Base-by-base conservation (phyloP, 2,113 vertebrate genomes). In the Anolis carolinensis region DNA sequence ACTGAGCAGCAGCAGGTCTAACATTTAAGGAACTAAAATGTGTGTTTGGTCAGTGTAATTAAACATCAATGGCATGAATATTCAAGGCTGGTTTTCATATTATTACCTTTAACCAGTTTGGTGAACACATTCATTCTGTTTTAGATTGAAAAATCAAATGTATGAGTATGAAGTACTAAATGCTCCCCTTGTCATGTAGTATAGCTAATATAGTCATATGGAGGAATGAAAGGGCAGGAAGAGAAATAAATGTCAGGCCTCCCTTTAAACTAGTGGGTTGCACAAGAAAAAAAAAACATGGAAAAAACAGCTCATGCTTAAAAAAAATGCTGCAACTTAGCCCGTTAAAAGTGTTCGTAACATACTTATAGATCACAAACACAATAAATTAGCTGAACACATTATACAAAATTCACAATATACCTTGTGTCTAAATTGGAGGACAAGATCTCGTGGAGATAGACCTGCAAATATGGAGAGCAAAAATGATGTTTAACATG, bases 391-490 rank as follows among this genome's bases (percentile, higher is more conserved):
- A 59, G n/a, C 36, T 62, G 1, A 83, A 44, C 63, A 71, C 6
- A 87, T 87, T 1, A 30, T 4, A 48, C 30, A 83, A n/a, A 1
- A 39, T 32, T 75, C 32, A 73, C 10, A 74, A 0, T 87, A 70
- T 96, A 99, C 99, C 98, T 99, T 99, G 95, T 99, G 98, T 95
- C 96, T 96, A 91, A 99, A 99, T 88, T 99, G 98, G 90, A 99
- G 97, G 89, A 99, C 98, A 88, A 99, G 97, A 96, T 99, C 99
- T 94, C 98, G 97, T 78, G 99, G 97, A 78, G 99, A 99, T 34
- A 99, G 95, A 78, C 99, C 99, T 99, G 94, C 75, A 65, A 94
- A 90, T 32, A 85, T 1, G 86, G 90, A 91, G 77, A 87, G 87
- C 25, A 81, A 92, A 79, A 85, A 88, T 8, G 82, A 68, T 23